Evolutionary conservation across 2,797 vertebrate species (phyloP).

Genomic region (Hydrophis major): DNA sequence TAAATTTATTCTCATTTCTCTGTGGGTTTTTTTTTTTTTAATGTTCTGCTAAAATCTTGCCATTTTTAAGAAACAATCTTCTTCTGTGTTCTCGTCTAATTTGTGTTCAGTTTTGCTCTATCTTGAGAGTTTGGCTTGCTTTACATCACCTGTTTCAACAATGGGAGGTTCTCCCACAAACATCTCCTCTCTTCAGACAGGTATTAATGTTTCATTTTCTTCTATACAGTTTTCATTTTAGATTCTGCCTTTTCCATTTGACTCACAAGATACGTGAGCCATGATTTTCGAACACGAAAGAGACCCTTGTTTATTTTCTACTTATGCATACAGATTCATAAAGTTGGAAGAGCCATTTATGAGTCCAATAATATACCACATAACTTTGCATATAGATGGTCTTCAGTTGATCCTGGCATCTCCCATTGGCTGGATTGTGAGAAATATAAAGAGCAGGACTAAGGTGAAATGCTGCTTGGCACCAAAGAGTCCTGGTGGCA

Average conservation of each 20-base stretch:
- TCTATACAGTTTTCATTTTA: conserved; percentile 51
- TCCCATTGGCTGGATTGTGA: background rate
- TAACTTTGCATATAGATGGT: background rate
- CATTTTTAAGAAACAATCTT: background rate
- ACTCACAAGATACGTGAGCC: conserved; percentile 38
- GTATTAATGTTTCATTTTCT: conserved; percentile 63
- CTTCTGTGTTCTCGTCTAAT: conserved; percentile 16
- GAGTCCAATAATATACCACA: background rate
- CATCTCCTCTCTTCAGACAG: conserved; percentile 39
- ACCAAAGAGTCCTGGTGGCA: background rate
- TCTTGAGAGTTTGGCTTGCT: conserved; percentile 22
- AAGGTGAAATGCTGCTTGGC: background rate
- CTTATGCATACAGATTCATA: background rate
- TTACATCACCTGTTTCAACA: conserved; percentile 34
- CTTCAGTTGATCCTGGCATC: background rate
- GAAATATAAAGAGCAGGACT: background rate
- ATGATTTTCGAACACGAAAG: conserved; percentile 42
- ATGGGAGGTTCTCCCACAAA: conserved; percentile 37
- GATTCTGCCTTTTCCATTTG: conserved; percentile 43
- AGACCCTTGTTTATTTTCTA: conserved; percentile 40
- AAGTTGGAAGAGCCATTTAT: background rate
- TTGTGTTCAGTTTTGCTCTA: conserved; percentile 26
- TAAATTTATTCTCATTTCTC: background rate
- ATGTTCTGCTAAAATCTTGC: background rate
- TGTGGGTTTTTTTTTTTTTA: too few species aligned